Evolutionary conservation across 1,140 invertebrate species (phyloP).

Genomic region (Thaumetopoea pityocampa): DNA sequence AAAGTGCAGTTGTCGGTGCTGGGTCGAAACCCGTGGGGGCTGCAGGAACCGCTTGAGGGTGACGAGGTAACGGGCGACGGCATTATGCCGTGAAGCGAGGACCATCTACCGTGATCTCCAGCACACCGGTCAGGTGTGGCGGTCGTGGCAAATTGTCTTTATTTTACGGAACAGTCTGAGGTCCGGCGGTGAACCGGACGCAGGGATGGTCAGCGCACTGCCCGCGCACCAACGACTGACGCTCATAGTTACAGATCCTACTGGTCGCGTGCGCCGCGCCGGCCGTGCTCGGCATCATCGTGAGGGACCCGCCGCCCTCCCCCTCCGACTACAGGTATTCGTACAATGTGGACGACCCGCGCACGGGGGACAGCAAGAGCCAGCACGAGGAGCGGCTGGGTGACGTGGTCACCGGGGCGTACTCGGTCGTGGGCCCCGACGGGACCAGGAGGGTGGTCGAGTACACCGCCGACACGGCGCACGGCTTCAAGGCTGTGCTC

Average conservation of each 20-base stretch:
- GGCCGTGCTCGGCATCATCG: slow-evolving; percentile 44
- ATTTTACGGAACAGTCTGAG: too few species aligned
- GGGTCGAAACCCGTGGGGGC: too few species aligned
- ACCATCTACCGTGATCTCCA: too few species aligned
- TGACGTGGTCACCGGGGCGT: slow-evolving; percentile 77
- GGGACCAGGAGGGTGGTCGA: slow-evolving; percentile 82
- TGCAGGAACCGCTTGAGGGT: too few species aligned
- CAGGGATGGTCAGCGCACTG: too few species aligned
- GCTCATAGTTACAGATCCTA: slow-evolving; percentile 33
- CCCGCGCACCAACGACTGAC: slow-evolving; percentile 1
- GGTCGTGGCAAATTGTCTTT: too few species aligned
- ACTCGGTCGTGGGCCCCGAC: slow-evolving; percentile 79
- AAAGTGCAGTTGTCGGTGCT: too few species aligned
- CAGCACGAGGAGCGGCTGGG: slow-evolving; percentile 77
- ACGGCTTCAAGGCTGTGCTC: slow-evolving; percentile 83
- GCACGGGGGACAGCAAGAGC: slow-evolving; percentile 78
- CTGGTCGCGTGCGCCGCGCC: slow-evolving; percentile 28
- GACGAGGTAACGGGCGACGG: too few species aligned
- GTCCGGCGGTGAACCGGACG: too few species aligned
- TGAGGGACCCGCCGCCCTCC: slow-evolving; percentile 48
- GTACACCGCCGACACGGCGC: slow-evolving; percentile 82
- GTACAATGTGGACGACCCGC: slow-evolving; percentile 74
- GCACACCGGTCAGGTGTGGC: too few species aligned
- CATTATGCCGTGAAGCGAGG: too few species aligned
- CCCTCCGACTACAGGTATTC: slow-evolving; percentile 71